These are phyloP conservation scores for Distichodus sexfasciatus DNA, from an alignment of 2,797 vertebrate species.

Conservation along the genomic window DNA sequence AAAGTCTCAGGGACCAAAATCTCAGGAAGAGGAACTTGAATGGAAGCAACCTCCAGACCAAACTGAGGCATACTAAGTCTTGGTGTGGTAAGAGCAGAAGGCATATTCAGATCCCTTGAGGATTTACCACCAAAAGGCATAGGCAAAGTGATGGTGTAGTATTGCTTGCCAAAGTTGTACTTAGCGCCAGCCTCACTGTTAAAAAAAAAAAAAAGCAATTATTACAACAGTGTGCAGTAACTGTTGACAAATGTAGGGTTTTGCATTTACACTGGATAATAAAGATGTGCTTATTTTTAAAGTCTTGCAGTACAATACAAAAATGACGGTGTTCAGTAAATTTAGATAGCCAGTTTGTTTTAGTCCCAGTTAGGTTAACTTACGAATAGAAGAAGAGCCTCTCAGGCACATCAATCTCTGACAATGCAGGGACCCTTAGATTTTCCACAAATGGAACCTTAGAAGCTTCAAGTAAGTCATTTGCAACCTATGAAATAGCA, in stretches of 20 bases:
- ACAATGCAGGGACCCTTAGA: constrained; percentile 77
- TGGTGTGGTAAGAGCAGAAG: constrained; percentile 74
- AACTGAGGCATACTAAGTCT: constrained; percentile 70
- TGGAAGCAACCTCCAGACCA: constrained; percentile 75
- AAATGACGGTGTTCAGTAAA: no score
- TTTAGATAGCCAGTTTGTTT: no score
- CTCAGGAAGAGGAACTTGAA: constrained; percentile 75
- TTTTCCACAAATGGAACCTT: constrained; percentile 76
- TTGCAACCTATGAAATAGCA: constrained; percentile 69
- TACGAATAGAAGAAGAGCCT: constrained; percentile 87
- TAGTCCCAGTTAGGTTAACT: constrained; percentile 42
- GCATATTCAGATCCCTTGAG: constrained; percentile 74
- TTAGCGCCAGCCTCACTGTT: constrained; percentile 79
- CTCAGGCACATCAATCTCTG: constrained; percentile 80
- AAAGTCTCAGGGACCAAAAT: constrained; percentile 78
- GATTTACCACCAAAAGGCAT: constrained; percentile 87
- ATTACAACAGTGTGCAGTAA: not conserved
- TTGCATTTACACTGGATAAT: no score
- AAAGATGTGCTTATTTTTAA: no score
- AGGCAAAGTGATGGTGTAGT: constrained; percentile 73
- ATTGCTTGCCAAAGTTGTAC: constrained; percentile 79
- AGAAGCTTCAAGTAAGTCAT: constrained; percentile 78
- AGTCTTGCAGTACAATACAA: no score
- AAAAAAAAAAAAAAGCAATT: constrained; percentile 34
- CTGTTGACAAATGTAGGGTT: no score